Percentiles rank a stretch among this genome's conserved stretches.
Conservation (phyloP, 1,140 invertebrate species). For the Lethrus apterus region DNA sequence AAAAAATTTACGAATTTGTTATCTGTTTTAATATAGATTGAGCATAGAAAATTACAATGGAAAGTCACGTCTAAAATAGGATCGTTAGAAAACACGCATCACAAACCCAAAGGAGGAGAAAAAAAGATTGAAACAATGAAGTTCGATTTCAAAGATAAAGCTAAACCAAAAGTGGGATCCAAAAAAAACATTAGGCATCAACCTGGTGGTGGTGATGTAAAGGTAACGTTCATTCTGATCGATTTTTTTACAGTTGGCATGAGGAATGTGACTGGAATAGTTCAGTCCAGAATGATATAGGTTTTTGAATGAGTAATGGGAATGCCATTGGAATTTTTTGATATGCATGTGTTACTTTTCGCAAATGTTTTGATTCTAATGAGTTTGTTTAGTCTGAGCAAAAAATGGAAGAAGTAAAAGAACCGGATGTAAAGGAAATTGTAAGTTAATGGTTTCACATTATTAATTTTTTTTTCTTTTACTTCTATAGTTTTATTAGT, state of each 20-base stretch:
- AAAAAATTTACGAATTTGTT: not conserved
- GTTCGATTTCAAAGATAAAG: slow-evolving; percentile 85
- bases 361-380: too few relatives aligned
- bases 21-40: slow-evolving; percentile 51
- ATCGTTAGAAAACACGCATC: slow-evolving; percentile 85
- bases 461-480: too few relatives aligned
- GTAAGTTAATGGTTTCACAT: too few relatives aligned
- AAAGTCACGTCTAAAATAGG: slow-evolving; percentile 89
- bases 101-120: slow-evolving; percentile 87
- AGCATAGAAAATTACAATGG: slow-evolving; percentile 82
- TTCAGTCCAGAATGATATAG: too few relatives aligned
- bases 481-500: too few relatives aligned
- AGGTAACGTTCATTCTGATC: slow-evolving; percentile 55
- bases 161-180: slow-evolving; percentile 86
- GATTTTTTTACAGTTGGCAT: not conserved
- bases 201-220: slow-evolving; percentile 81
- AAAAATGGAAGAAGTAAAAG: slow-evolving; percentile 1
- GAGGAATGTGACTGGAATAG: not conserved
- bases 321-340: too few relatives aligned
- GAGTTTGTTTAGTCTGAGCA: slow-evolving; percentile 14
- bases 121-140: slow-evolving; percentile 88
- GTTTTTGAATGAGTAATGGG: too few relatives aligned
- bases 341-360: not conserved
- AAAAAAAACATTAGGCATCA: slow-evolving; percentile 84
- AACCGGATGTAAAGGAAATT: too few relatives aligned